Conservation (phyloP, 1,140 invertebrate species). For the Aporrectodea caliginosa region DNA sequence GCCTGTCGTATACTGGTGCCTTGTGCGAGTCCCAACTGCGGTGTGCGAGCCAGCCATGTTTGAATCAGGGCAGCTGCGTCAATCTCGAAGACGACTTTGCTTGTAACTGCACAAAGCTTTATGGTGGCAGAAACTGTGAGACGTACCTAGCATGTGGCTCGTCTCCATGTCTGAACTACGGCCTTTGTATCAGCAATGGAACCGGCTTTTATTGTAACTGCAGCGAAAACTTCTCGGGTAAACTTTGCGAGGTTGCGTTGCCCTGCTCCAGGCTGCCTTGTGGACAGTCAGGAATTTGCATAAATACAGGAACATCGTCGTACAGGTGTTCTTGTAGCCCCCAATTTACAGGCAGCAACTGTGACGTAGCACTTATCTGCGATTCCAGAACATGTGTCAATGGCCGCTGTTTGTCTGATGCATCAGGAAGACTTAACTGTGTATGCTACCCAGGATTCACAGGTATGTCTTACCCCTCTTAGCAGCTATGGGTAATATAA, state of each 20-base stretch:
- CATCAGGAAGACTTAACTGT: not conserved
- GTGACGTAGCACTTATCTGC: not conserved
- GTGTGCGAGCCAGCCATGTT: constrained; percentile 17
- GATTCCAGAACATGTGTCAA: not conserved
- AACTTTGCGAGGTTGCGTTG: not conserved
- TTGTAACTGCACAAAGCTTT: constrained; percentile 12
- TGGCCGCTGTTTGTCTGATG: not conserved
- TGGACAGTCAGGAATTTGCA: not conserved
- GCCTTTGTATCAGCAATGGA: constrained; percentile 18
- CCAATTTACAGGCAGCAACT: not conserved
- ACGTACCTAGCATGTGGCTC: constrained; percentile 15
- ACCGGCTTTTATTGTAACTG: not conserved
- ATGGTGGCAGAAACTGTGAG: constrained; percentile 22
- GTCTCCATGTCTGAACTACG: constrained; percentile 22
- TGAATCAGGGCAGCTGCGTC: constrained; percentile 26
- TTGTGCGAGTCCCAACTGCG: constrained; percentile 8
- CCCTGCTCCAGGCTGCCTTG: not conserved
- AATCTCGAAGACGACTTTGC: not conserved
- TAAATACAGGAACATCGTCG: not conserved
- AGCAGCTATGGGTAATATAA: too few species aligned
- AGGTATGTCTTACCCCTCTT: constrained; percentile 21
- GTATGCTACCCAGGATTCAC: constrained; percentile 12
- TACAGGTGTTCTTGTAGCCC: not conserved
- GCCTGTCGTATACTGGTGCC: constrained; percentile 76
- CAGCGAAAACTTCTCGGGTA: not conserved